Evolutionary conservation across 2,113 vertebrate species (phyloP).

Genomic region (Microtus richardsoni): DNA sequence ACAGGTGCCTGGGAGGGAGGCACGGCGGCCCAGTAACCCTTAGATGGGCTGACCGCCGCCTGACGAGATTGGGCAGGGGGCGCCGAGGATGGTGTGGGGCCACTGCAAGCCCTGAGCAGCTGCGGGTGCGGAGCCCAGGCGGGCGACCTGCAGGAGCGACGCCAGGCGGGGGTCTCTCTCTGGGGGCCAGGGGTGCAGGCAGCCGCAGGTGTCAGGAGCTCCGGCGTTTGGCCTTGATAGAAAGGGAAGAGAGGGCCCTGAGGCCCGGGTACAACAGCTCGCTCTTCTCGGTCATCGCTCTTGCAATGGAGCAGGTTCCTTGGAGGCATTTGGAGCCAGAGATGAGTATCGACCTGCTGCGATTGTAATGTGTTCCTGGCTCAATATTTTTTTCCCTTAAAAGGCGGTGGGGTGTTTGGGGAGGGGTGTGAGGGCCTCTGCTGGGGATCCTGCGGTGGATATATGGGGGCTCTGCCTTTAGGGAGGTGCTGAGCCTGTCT

Average conservation of each 20-base stretch:
- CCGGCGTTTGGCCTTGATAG: constrained; percentile 15
- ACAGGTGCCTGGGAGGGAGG: constrained; percentile 54
- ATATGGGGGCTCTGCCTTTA: constrained; percentile 48
- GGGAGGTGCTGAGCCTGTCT: constrained; percentile 52
- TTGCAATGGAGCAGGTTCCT: constrained; percentile 62
- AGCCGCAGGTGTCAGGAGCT: constrained; percentile 11
- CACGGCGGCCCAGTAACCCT: neutral
- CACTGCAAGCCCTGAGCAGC: neutral
- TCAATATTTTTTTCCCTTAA: constrained; percentile 76
- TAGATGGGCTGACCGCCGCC: neutral
- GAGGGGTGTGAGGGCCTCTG: constrained; percentile 41
- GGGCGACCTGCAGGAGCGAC: neutral
- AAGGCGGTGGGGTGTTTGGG: constrained; percentile 71
- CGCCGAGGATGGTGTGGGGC: neutral
- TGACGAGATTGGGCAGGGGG: neutral
- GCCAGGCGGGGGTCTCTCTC: constrained; percentile 5
- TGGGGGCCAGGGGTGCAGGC: neutral
- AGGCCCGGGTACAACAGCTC: neutral
- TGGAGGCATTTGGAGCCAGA: constrained; percentile 51
- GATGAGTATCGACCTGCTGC: constrained; percentile 68
- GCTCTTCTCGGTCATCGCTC: constrained; percentile 53
- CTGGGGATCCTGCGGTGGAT: constrained; percentile 26
- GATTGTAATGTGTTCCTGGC: constrained; percentile 62
- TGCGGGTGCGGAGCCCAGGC: neutral
- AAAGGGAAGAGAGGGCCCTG: constrained; percentile 19